A percentile compares a stretch with the other conserved stretches of the same genome.
These are phyloP conservation scores for Podotricha telesiphe DNA, from an alignment of 2,888 invertebrate species.

Conservation along the genomic window DNA sequence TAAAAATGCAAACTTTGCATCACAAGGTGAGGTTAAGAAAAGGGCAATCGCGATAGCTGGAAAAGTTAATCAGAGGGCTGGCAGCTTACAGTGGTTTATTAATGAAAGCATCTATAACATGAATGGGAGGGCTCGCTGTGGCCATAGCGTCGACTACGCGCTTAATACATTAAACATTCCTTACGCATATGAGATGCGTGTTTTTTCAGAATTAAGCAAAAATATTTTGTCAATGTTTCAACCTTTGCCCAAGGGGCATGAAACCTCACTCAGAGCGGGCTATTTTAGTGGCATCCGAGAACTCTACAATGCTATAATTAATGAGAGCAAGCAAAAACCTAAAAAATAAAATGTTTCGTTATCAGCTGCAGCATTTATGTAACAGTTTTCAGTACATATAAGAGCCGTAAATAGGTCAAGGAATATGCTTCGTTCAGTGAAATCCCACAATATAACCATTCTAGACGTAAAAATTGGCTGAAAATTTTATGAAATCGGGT, in stretches of 20 bases:
- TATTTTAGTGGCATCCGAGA: conserved; percentile 70
- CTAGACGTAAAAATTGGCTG: conserved; percentile 42
- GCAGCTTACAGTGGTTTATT: conserved; percentile 58
- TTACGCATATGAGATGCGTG: conserved; percentile 67
- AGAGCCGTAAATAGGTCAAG: conserved; percentile 28
- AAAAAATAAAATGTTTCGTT: conserved; percentile 25
- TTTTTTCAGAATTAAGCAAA: conserved; percentile 62
- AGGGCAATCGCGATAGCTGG: conserved; percentile 58
- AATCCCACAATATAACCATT: not conserved
- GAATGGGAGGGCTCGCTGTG: conserved; percentile 63
- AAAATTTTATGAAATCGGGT: conserved; percentile 63
- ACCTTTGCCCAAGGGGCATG: conserved; percentile 62
- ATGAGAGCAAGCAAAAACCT: conserved; percentile 45
- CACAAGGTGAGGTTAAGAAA: conserved; percentile 44
- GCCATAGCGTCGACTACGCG: conserved; percentile 73
- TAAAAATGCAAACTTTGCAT: conserved; percentile 49
- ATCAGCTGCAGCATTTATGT: conserved; percentile 15
- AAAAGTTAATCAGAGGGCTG: conserved; percentile 65
- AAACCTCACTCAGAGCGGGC: conserved; percentile 59
- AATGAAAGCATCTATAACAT: conserved; percentile 61
- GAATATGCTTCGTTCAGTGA: not conserved
- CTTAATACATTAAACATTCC: conserved; percentile 52
- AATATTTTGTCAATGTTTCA: conserved; percentile 65
- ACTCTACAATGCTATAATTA: conserved; percentile 59
- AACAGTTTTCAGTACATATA: conserved; percentile 15